phyloP scores from a whole-genome alignment of 2,888 invertebrate genomes.

The Hyalella azteca region DNA sequence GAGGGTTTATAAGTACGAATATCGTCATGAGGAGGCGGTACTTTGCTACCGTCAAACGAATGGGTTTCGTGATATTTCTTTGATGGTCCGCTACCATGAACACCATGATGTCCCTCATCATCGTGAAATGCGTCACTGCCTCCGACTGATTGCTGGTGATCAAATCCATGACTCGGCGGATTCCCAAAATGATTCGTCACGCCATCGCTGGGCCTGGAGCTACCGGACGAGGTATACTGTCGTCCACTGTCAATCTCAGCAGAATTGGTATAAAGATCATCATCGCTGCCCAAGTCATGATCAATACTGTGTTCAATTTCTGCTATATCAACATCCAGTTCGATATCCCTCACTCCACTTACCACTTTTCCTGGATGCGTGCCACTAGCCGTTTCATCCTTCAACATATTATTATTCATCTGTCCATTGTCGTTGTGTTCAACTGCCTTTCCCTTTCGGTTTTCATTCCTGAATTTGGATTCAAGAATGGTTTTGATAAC shows the following conservation, averaged over 20 bases:
- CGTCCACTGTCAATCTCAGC: not conserved
- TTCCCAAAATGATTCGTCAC: no score
- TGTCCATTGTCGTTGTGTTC: not conserved
- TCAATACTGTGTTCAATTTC: not conserved
- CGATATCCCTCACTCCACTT: not conserved
- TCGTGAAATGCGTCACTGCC: no score
- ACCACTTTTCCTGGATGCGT: not conserved
- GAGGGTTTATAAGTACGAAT: no score
- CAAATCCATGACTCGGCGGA: no score
- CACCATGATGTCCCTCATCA: no score
- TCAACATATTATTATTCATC: not conserved
- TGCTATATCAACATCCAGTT: not conserved
- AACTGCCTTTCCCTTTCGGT: not conserved
- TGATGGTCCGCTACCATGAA: no score
- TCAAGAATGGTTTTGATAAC: conserved; percentile 44
- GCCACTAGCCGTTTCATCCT: not conserved
- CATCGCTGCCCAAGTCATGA: not conserved
- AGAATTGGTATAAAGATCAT: not conserved
- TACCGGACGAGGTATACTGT: not conserved
- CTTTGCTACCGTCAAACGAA: no score
- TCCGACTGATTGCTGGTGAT: no score
- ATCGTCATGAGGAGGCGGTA: no score
- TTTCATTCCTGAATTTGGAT: not conserved
- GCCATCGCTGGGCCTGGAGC: no score
- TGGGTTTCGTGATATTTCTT: no score